phyloP scores from a whole-genome alignment of 2,797 vertebrate species.

The Phyllotis vaccarum region DNA sequence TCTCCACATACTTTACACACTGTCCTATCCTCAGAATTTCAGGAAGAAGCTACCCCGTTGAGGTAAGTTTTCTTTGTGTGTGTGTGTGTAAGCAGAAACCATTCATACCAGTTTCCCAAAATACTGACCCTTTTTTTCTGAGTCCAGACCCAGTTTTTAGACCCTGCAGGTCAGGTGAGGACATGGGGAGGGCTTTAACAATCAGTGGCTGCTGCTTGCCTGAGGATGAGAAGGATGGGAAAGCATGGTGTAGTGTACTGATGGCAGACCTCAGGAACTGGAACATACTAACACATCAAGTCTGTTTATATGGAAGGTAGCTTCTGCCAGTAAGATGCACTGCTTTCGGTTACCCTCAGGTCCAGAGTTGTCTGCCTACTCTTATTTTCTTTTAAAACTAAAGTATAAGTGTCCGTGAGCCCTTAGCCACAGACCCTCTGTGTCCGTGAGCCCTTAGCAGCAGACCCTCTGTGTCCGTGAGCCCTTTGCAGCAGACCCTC shows the following conservation, averaged over 20 bases:
- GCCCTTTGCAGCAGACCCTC: no score
- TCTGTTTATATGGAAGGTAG: background rate
- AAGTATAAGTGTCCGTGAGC: no score
- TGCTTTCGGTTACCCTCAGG: background rate
- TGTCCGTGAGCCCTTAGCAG: no score
- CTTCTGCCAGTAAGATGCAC: background rate
- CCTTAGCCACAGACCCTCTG: no score
- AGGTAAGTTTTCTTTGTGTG: constrained; percentile 88
- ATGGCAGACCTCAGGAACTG: background rate
- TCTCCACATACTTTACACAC: constrained; percentile 96
- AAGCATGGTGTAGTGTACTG: background rate
- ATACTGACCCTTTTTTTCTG: background rate
- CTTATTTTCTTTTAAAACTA: background rate
- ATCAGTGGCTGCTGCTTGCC: background rate
- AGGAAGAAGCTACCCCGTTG: constrained; percentile 96
- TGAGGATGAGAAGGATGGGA: background rate
- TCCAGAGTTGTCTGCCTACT: background rate
- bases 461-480: no score
- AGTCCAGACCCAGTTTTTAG: background rate
- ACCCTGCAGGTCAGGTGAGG: background rate
- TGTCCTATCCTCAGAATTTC: constrained; percentile 96
- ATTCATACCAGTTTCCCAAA: background rate
- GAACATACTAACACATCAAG: background rate
- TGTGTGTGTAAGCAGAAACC: background rate
- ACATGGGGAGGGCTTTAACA: background rate